A percentile compares a stretch with the other conserved stretches of the same genome.
These are phyloP conservation scores for Dreissena rostriformis DNA, from an alignment of 1,140 invertebrate species.

Conservation along the genomic window DNA sequence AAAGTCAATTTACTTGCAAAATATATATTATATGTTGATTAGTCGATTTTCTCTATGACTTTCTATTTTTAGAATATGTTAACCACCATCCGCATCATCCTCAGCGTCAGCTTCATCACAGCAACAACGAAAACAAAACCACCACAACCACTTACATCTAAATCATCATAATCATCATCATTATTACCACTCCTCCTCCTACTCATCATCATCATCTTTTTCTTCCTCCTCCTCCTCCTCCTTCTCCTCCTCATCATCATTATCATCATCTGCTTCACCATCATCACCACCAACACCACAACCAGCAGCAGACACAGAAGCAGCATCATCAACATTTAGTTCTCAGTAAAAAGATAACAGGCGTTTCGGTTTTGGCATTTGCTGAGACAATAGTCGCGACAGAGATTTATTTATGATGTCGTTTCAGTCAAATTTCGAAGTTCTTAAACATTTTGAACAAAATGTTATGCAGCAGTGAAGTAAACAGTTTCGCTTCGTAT, in stretches of 20 bases:
- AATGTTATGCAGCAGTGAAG: no score
- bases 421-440: no score
- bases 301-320: not conserved
- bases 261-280: not conserved
- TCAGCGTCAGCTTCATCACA: not conserved
- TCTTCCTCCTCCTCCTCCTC: not conserved
- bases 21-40: no score
- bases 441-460: no score
- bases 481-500: no score
- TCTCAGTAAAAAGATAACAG: no score
- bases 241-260: not conserved
- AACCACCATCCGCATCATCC: not conserved
- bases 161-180: slow-evolving; percentile 10
- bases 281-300: not conserved
- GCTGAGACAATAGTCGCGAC: no score
- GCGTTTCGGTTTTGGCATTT: no score
- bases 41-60: not conserved
- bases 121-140: slow-evolving; percentile 2
- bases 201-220: not conserved
- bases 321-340: no score
- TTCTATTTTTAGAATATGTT: not conserved
- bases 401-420: no score
- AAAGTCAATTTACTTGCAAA: no score
- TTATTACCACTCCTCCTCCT: not conserved
- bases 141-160: not conserved